Evolutionary conservation across 2,888 invertebrate species (phyloP), one percentile per base, ranked within the genome.

Genomic region (Scaptomyza flava): DNA sequence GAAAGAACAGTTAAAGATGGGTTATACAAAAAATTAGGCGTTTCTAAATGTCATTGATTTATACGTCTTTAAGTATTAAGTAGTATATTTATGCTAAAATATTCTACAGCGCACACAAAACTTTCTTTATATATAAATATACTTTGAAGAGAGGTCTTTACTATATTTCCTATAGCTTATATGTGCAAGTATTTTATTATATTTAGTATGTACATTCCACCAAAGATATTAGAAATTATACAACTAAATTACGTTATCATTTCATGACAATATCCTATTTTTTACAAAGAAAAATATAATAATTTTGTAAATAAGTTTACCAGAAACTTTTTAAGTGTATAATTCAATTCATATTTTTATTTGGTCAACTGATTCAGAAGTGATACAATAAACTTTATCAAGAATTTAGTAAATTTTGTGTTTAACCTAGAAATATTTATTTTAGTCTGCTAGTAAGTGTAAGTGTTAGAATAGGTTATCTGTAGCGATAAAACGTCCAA

Each of bases 281-380:
- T 33, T 45, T 50, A 27, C 11, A 9, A 12, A 6, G 50, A 63
- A 63, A 14, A 17, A 20, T 2, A 3, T 23, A 57, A 41, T 58
- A 11, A n/a, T n/a, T 34, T 27, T 34, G 27, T 11, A 36, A 9
- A 31, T 31, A 33, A n/a, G 14, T 6, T 46, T 31, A n/a, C 3
- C 0, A n/a, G 12, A 0, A 0, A n/a, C 8, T 58, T 31, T 12
- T 1, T 1, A 17, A 17, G 17, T 17, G 17, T 17, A 17, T 17
- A 17, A 33, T 33, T 8, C 11, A 2, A 3, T 11, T 34, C 9
- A 11, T 33, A 3, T 12, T 3, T 0, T 4, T 3, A 4, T 11
- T n/a, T 11, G 17, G 31, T 17, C 9, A 61, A 61, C 20, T 61
- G 60, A 61, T 33, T 61, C 61, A 60, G 23, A 5, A 8, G 8